Conservation (phyloP, 92 coral and sea anemone genomes). For the Hydrozoanthus gracilis region DNA sequence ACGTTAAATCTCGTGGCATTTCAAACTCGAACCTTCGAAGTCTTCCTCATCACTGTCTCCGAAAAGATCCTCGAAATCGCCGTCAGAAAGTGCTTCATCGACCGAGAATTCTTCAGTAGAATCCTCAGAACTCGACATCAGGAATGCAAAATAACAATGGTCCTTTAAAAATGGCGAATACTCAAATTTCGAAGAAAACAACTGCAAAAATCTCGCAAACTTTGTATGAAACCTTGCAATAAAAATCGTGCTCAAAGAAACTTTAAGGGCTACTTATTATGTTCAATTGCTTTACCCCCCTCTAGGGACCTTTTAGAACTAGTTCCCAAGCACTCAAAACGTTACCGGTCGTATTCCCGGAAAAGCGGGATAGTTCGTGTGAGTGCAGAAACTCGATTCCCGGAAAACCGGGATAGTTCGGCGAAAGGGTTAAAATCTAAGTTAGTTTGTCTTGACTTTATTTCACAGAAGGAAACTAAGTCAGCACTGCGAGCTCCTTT, state of each 20-base stretch:
- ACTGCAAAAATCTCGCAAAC: constrained; percentile 11
- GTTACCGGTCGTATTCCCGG: constrained; percentile 5
- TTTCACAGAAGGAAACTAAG: no score
- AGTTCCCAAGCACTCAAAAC: not conserved
- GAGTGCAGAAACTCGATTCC: not conserved
- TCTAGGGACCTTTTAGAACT: constrained; percentile 8
- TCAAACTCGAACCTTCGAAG: constrained; percentile 50
- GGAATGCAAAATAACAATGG: constrained; percentile 10
- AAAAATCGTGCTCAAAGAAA: not conserved
- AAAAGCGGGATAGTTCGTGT: not conserved
- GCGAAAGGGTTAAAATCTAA: not conserved
- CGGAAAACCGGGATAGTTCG: not conserved
- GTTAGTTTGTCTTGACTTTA: no score
- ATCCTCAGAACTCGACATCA: constrained; percentile 20
- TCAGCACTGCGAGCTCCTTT: not conserved
- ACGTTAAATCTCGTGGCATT: constrained; percentile 36
- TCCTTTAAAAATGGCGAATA: constrained; percentile 8
- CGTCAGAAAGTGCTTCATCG: not conserved
- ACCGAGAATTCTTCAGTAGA: not conserved
- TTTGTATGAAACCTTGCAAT: not conserved
- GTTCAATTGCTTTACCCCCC: constrained; percentile 10
- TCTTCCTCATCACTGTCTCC: constrained; percentile 51
- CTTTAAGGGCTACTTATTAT: not conserved
- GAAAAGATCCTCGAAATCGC: constrained; percentile 40
- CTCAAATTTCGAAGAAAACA: constrained; percentile 1